Evolutionary conservation across 2,797 vertebrate genomes (phyloP), one percentile per base, ranked within the genome.

Genomic region (Enteromius radiatus): DNA sequence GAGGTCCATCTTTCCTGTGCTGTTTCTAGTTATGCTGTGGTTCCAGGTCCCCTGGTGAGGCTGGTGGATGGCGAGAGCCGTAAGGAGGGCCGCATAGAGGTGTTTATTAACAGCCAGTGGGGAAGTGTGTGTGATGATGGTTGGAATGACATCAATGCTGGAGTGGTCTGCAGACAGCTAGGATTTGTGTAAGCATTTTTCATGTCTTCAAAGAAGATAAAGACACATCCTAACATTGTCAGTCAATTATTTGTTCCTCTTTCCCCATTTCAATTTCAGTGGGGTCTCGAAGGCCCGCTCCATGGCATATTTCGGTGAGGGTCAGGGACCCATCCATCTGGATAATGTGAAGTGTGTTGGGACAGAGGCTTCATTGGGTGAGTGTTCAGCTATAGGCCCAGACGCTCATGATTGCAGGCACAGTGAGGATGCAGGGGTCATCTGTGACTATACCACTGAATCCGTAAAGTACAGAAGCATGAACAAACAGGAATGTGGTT

Each of bases 151-250:
- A 85, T 90, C 85, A 95, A 91, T 0, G 96, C 96, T 0, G 68
- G 91, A 59, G 96, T 97, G 31, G 95, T 96, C 80, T 97, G 96
- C 92, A 94, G 93, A 85, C 96, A 97, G 54, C 92, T 97, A 84
- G 96, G 96, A 69, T 96, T 95, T 89, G 90, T 87, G 96, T 97
- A 54, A 92, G 91, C 26, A 63, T 56, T 17, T 65, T 73, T 80
- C 10, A 38, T 26, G 2, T 52, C 5, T 52, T 31, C 6, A 70
- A 43, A 67, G 14, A 41, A 41, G 10, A 67, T 77, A 36, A 76
- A 74, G 17, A 56, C 17, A 33, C 26, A 41, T 73, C 12, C 54
- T 14, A 43, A 67, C 52, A 36, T 28, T 2, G 43, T 43, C 9
- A 43, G 10, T 11, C 61, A 26, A 14, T 67, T 14, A 65, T 47